A percentile compares a stretch with the other conserved stretches of the same genome.
Evolutionary conservation across 2,113 vertebrate species (phyloP).

Genomic region (Herpetotheres cachinnans): DNA sequence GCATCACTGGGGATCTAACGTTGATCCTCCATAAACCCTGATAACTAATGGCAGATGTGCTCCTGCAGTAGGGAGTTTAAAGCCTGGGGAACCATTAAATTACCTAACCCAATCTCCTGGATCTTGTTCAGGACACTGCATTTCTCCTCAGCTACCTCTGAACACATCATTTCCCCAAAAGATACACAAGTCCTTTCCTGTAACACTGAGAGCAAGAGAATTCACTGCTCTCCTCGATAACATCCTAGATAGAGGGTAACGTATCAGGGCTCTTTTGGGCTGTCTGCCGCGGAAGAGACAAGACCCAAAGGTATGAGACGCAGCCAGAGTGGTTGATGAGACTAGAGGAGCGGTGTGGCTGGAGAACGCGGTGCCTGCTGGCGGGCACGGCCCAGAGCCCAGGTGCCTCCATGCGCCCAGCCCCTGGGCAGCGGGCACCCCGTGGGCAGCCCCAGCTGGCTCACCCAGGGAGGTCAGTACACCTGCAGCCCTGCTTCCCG

Average conservation of each 20-base stretch:
- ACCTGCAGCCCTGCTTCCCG: accelerated
- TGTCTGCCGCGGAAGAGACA: neutral
- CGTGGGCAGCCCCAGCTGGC: accelerated
- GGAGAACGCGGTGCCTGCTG: neutral
- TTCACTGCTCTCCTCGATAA: neutral
- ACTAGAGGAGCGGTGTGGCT: neutral
- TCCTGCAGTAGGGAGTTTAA: neutral
- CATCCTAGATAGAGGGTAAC: neutral
- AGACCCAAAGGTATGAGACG: neutral
- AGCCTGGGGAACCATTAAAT: neutral
- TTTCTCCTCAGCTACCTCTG: neutral
- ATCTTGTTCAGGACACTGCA: neutral
- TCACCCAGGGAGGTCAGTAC: accelerated
- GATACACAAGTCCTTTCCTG: neutral
- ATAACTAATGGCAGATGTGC: neutral
- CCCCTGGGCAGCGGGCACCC: neutral
- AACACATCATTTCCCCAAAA: neutral
- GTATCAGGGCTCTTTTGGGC: neutral
- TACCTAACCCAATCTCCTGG: neutral
- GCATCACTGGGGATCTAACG: neutral
- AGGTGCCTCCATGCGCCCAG: accelerated
- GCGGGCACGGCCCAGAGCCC: neutral
- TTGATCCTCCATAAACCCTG: neutral
- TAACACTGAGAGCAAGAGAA: neutral
- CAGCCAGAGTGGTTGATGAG: neutral